Conservation (phyloP, 2,797 vertebrate genomes). For the Anolis apletophallus region DNA sequence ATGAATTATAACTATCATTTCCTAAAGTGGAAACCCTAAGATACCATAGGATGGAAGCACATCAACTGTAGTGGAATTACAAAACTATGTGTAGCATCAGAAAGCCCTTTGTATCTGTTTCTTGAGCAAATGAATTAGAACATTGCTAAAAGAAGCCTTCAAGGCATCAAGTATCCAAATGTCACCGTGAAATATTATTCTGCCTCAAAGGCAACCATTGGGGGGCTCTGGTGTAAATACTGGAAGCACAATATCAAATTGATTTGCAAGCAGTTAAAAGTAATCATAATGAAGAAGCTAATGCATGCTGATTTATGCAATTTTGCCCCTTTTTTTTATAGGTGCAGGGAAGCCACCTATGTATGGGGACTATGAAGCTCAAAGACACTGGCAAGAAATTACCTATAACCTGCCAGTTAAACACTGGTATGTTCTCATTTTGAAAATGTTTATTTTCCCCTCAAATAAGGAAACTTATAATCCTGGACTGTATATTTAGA, state of each 20-base stretch:
- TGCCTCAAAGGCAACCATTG: not conserved
- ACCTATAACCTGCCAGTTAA: conserved; percentile 91
- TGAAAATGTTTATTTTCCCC: not conserved
- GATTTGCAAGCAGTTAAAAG: not conserved
- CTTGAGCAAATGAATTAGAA: not conserved
- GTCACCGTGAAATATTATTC: not conserved
- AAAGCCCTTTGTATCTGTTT: no score
- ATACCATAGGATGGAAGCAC: no score
- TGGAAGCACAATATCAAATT: conserved; percentile 4
- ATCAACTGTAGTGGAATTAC: no score
- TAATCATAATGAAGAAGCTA: conserved; percentile 1
- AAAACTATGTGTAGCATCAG: no score
- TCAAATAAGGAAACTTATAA: not conserved
- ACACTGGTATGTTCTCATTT: conserved; percentile 84
- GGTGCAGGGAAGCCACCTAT: conserved; percentile 92
- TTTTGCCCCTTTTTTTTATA: conserved; percentile 61
- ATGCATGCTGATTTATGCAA: not conserved
- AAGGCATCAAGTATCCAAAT: not conserved
- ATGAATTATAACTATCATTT: no score
- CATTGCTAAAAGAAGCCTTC: not conserved
- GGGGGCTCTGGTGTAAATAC: not conserved
- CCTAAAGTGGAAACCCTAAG: no score
- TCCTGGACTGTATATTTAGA: not conserved
- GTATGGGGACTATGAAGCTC: conserved; percentile 99
- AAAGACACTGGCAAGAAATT: conserved; percentile 98